Evolutionary conservation across 1,140 invertebrate genomes (phyloP), one percentile per base, ranked within the genome.

Genomic region (Drosophila nikananu): DNA sequence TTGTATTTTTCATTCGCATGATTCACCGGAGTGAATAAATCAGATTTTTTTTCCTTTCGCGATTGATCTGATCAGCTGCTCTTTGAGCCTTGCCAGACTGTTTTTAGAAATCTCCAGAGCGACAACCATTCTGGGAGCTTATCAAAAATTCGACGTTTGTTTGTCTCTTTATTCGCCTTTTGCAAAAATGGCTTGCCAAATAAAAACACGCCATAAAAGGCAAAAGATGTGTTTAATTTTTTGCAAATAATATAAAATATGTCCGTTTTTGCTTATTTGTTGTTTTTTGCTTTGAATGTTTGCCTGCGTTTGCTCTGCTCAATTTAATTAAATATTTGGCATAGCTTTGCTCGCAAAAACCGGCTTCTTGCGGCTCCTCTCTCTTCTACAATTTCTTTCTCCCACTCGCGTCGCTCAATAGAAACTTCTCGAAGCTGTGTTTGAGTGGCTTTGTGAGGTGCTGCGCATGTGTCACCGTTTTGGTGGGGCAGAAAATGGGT

Each of bases 351-450:
- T 35, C 8, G 39, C 55, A 41, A 78, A 87, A 87, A 89, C 84
- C 84, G 81, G 84, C 86, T 89, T 81, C 70, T 19, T 23, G 49
- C 41, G 21, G 25, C 51, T 42, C 32, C 46, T 61, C 44, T 74
- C 71, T 60, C 70, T 41, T 49, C 55, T 46, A 52, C 49, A 21
- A 67, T 37, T 58, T 65, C 39, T 51, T 67, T 63, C 60, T 61
- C 72, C 62, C 44, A 58, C 37, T 57, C 55, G 32, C 15, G 23
- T 13, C n/a, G 59, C 84, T 89, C 86, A 75, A 62, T 84, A 67
- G 86, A 89, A 89, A 70, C 81, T 89, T 89, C 86, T 89, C 55
- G 86, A 89, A 80, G 21, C 41, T 62, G 57, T 54, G 63, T 62
- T 62, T 67, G 60, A 39, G 35, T 42, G 39, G 41, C 27, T 51